A percentile compares a stretch with the other conserved stretches of the same genome.
phyloP scores from a whole-genome alignment of 2,888 invertebrate genomes.

The Holacanthella duospinosa region DNA sequence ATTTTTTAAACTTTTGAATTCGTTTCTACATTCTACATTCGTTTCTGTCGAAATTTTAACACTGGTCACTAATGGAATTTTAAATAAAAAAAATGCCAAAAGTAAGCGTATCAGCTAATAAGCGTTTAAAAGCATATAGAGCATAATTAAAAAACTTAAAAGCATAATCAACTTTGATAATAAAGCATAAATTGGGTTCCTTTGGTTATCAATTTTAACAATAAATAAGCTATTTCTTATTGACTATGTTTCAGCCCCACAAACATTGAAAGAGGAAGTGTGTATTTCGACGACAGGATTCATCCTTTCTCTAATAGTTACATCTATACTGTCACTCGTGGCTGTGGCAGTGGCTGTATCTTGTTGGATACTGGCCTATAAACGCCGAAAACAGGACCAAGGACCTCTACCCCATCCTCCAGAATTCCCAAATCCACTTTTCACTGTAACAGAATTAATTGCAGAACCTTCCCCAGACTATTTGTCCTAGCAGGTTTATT shows the following conservation, averaged over 20 bases:
- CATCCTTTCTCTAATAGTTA: conserved; percentile 82
- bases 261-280: conserved; percentile 55
- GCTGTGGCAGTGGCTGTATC: conserved; percentile 90
- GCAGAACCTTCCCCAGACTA: conserved; percentile 75
- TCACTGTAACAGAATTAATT: conserved; percentile 68
- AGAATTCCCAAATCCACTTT: conserved; percentile 88
- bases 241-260: conserved; percentile 22
- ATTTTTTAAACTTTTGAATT: no score
- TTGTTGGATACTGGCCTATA: conserved; percentile 89
- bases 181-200: no score
- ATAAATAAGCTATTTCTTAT: neutral
- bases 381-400: conserved; percentile 72
- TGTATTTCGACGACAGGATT: conserved; percentile 89
- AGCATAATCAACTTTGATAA: no score
- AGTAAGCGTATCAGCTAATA: no score
- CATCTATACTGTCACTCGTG: conserved; percentile 78
- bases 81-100: no score
- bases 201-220: conserved; percentile 15
- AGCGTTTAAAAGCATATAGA: no score
- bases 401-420: conserved; percentile 89
- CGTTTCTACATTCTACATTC: no score
- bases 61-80: no score
- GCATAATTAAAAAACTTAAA: no score
- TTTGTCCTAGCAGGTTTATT: no score
- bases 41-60: no score